Conservation (phyloP, 92 coral and sea anemone genomes). For the Phenganax subtilis region DNA sequence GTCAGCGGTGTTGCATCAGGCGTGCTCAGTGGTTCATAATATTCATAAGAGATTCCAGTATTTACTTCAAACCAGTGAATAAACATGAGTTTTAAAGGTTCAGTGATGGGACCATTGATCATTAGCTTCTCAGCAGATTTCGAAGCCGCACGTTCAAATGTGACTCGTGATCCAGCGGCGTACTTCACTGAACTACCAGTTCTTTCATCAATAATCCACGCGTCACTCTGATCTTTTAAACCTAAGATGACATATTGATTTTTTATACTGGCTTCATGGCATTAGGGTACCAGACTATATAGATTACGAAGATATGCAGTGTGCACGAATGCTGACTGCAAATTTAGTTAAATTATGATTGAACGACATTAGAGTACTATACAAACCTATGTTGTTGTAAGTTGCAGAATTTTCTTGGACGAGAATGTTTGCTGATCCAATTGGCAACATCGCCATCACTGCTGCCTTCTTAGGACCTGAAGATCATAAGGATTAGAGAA, state of each 20-base stretch:
- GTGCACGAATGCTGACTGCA: background rate
- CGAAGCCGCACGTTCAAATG: conserved; percentile 11
- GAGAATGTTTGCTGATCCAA: conserved; percentile 25
- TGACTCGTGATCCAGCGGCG: conserved; percentile 52
- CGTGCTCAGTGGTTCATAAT: conserved; percentile 43
- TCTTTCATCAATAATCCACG: conserved; percentile 30
- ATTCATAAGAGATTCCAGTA: conserved; percentile 59
- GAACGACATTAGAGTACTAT: background rate
- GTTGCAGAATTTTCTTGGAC: background rate
- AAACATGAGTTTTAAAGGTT: conserved; percentile 44
- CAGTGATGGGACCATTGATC: conserved; percentile 56
- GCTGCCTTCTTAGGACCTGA: background rate
- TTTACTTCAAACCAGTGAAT: conserved; percentile 30
- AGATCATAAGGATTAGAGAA: background rate
- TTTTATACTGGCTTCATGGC: too few relatives aligned
- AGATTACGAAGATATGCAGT: background rate
- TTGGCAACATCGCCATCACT: conserved; percentile 17
- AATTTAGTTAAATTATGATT: background rate
- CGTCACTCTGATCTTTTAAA: conserved; percentile 24
- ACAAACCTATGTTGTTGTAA: conserved; percentile 27
- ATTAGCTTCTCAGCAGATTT: conserved; percentile 18
- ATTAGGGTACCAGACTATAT: too few relatives aligned
- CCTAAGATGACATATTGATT: conserved; percentile 19
- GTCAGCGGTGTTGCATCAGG: conserved; percentile 31
- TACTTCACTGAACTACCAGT: background rate